Conservation (phyloP, 2,888 invertebrate genomes). For the Melolontha melolontha region DNA sequence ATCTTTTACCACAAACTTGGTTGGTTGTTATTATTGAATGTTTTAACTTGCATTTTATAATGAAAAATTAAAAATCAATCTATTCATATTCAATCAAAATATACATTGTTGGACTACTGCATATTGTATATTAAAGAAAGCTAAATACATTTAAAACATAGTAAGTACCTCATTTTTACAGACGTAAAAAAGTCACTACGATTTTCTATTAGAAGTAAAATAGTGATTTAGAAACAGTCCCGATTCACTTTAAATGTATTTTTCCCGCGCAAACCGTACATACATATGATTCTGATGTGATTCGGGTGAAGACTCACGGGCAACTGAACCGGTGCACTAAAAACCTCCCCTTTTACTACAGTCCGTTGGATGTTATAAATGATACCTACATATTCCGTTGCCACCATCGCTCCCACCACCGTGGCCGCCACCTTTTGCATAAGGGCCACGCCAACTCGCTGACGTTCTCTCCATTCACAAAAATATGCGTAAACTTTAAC, state of each 20-base stretch:
- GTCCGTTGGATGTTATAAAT: slow-evolving; percentile 38
- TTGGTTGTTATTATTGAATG: too few relatives aligned
- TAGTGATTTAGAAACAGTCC: too few relatives aligned
- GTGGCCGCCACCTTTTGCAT: neutral
- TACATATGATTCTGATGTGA: slow-evolving; percentile 7
- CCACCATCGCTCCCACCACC: slow-evolving; percentile 13
- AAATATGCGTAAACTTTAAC: slow-evolving; percentile 31
- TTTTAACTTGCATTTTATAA: too few relatives aligned
- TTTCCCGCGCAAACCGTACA: too few relatives aligned
- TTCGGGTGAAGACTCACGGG: slow-evolving; percentile 40
- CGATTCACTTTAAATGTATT: too few relatives aligned
- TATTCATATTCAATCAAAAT: neutral
- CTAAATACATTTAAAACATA: neutral
- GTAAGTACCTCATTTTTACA: neutral
- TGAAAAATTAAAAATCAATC: too few relatives aligned
- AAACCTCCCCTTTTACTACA: slow-evolving; percentile 43
- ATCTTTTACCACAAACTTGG: too few relatives aligned
- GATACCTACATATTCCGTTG: slow-evolving; percentile 23
- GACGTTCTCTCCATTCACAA: slow-evolving; percentile 18
- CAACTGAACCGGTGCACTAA: slow-evolving; percentile 48
- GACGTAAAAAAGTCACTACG: neutral
- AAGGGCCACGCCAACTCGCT: too few relatives aligned
- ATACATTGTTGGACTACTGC: slow-evolving; percentile 1
- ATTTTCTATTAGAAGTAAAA: too few relatives aligned
- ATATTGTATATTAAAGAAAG: neutral